Base-by-base conservation (phyloP, 2,113 vertebrate genomes). In the Pithys albifrons region DNA sequence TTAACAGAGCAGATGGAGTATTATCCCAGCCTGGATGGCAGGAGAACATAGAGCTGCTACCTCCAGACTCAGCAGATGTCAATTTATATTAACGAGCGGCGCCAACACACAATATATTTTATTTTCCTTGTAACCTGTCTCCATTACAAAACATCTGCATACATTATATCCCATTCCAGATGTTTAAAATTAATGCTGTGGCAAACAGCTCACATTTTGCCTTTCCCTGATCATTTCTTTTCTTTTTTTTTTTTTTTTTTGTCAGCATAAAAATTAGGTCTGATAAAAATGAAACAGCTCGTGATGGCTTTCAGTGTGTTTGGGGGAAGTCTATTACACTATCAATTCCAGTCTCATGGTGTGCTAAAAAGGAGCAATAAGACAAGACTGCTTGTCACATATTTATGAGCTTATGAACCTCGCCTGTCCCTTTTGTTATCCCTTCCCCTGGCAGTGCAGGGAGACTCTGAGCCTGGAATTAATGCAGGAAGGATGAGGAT, bases 11-110 rank as follows among this genome's bases (percentile, higher is more conserved):
- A 81, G 95, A 93, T 95, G 95, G 95, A 80, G 54, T 79, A 71
- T 96, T 66, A 88, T 80, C 78, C 51, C 15, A 84, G 91, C 48
- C 45, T 75, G 88, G 54, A 79, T 92, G 95, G 87, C 87, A 58
- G 88, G 48, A 94, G 86, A 91, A 52, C 76, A 23, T 17, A 37
- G 76, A 69, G 20, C 94, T 96, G 61, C 61, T 95, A 94, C 92
- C 90, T 96, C 94, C 96, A 73, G 35, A 54, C 90, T 73, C 85
- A 96, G 94, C 90, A 97, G 94, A 97, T 97, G 88, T 92, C 96
- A 79, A 87, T 97, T 97, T 94, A 95, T 94, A 97, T 97, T 97
- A 97, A 97, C 94, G 52, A 97, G 93, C 86, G 25, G 62, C 12
- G 35, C 72, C 86, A 93, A 96, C 89, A 78, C 65, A 41, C 95